These are phyloP conservation scores for Callipepla squamata DNA, from an alignment of 2,113 vertebrate genomes.

Conservation along the genomic window DNA sequence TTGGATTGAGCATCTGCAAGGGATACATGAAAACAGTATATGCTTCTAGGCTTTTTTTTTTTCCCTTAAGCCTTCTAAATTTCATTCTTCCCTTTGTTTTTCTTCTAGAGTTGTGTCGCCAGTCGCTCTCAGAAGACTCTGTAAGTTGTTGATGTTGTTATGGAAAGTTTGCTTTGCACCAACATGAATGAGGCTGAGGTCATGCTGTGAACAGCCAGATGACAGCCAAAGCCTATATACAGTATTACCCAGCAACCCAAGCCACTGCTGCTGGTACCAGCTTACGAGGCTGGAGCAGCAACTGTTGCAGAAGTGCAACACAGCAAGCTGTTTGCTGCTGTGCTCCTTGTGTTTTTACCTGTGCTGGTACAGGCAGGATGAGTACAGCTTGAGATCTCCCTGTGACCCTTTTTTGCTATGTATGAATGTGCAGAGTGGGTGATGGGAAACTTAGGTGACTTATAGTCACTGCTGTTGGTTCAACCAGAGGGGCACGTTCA, in stretches of 20 bases:
- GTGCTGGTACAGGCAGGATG: background rate
- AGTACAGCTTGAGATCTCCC: background rate
- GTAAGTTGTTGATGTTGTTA: slow-evolving; percentile 80
- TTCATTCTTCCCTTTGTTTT: background rate
- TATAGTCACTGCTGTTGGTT: background rate
- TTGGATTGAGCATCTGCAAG: background rate
- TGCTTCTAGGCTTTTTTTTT: background rate
- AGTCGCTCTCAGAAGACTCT: slow-evolving; percentile 90
- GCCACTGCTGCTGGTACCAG: background rate
- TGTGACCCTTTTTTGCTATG: background rate
- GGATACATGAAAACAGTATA: background rate
- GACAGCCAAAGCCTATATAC: background rate
- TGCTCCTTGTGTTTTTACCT: background rate
- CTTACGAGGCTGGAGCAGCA: background rate
- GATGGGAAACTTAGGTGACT: background rate
- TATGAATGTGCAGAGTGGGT: rapidly evolving
- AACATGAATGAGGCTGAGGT: rapidly evolving
- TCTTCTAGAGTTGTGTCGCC: slow-evolving; percentile 88
- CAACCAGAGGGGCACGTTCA: background rate
- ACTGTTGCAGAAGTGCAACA: background rate
- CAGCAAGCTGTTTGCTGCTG: background rate
- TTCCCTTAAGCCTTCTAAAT: background rate
- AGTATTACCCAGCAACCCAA: background rate
- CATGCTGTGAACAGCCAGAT: background rate
- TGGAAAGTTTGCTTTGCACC: background rate